Evolutionary conservation across 2,113 vertebrate species (phyloP).

Genomic region (Neolamprologus modestus): DNA sequence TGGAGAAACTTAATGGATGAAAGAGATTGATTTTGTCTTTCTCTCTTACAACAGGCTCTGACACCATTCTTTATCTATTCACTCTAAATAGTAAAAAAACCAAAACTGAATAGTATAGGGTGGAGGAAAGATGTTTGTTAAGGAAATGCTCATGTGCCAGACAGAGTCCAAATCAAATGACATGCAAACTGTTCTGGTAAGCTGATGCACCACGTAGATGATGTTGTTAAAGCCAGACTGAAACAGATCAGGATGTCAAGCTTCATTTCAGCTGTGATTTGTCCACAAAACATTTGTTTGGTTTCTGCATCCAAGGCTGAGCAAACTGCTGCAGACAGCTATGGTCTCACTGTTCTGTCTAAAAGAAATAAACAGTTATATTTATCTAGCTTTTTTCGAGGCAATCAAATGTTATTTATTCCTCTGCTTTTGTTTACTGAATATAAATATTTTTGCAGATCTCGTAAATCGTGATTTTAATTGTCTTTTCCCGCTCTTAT

Average conservation of each 20-base stretch:
- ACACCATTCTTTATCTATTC: constrained; percentile 92
- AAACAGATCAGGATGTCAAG: neutral
- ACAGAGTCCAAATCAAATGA: constrained; percentile 76
- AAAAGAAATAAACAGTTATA: neutral
- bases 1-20: neutral
- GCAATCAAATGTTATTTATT: neutral
- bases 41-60: constrained; percentile 70
- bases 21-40: neutral
- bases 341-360: neutral
- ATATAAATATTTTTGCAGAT: constrained; percentile 89
- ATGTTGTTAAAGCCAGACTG: neutral
- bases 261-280: neutral
- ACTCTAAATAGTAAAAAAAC: constrained; percentile 76
- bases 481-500: constrained; percentile 58
- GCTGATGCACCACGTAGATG: neutral
- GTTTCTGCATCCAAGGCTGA: constrained; percentile 53
- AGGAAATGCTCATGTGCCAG: constrained; percentile 90
- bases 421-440: constrained; percentile 58
- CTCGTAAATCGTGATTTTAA: constrained; percentile 83
- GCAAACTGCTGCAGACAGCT: neutral
- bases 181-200: constrained; percentile 83
- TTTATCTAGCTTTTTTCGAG: neutral
- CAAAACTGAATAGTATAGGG: constrained; percentile 81
- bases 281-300: constrained; percentile 79
- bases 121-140: constrained; percentile 82